phyloP scores from a whole-genome alignment of 2,113 vertebrate genomes.

The Mesembrinibis cayennensis region DNA sequence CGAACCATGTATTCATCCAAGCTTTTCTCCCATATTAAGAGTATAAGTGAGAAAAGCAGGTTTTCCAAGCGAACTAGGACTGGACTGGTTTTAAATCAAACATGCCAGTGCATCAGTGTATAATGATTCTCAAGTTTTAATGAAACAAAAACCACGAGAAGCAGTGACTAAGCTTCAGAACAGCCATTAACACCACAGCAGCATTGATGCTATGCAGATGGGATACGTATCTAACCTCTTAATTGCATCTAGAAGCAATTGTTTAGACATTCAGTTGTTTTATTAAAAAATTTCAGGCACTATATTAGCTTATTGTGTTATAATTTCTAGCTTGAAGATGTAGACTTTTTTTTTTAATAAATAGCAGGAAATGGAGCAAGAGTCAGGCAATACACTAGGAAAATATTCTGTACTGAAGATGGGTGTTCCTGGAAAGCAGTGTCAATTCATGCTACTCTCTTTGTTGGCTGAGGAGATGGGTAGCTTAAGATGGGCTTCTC shows the following conservation, averaged over 20 bases:
- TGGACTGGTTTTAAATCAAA: not conserved
- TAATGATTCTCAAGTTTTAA: not conserved
- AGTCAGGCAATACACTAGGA: not conserved
- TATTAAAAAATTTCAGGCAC: not conserved
- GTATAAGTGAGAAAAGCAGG: not conserved
- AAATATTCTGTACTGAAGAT: not conserved
- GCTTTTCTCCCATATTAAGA: not conserved
- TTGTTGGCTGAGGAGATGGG: not conserved
- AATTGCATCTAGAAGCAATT: not conserved
- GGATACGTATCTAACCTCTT: not conserved
- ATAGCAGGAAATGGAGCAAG: not conserved
- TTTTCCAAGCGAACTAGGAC: not conserved
- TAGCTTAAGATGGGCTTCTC: not conserved
- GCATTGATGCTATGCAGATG: not conserved
- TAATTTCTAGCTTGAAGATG: not conserved
- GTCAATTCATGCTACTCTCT: not conserved
- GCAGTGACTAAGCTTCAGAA: not conserved
- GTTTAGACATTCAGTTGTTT: not conserved
- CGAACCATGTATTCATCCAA: not conserved
- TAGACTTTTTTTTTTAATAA: not conserved
- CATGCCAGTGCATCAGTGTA: not conserved
- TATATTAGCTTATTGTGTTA: not conserved
- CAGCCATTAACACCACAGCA: not conserved
- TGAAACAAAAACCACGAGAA: not conserved
- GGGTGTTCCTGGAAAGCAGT: not conserved